phyloP scores from a whole-genome alignment of 1,140 invertebrate species.

The Leptonema lineaticorne region DNA sequence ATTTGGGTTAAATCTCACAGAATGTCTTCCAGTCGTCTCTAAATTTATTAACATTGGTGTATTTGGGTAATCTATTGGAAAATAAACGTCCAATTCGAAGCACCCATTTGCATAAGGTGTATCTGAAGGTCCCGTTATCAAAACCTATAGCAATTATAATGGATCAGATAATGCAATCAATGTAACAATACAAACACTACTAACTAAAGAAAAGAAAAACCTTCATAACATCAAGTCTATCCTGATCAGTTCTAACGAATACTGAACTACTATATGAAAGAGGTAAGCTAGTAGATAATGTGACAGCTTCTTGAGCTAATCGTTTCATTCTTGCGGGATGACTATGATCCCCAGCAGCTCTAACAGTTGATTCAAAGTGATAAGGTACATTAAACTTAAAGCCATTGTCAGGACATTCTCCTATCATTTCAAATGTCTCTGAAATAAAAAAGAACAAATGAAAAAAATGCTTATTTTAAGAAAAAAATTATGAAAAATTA shows the following conservation, averaged over 20 bases:
- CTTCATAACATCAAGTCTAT: conserved; percentile 94
- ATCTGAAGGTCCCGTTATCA: conserved; percentile 89
- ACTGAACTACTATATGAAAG: conserved; percentile 92
- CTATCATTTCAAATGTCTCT: conserved; percentile 92
- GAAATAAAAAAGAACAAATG: conserved; percentile 42
- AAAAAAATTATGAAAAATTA: background rate
- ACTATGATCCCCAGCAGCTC: conserved; percentile 79
- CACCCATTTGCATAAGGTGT: conserved; percentile 89
- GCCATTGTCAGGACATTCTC: conserved; percentile 67
- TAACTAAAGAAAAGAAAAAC: conserved; percentile 49
- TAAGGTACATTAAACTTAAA: conserved; percentile 85
- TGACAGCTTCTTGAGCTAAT: conserved; percentile 93
- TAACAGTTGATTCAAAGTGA: conserved; percentile 88
- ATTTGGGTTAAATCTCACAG: conserved; percentile 96
- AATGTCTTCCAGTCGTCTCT: conserved; percentile 91
- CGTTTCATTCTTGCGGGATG: conserved; percentile 87
- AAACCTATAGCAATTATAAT: conserved; percentile 61
- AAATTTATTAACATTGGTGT: conserved; percentile 85
- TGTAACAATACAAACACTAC: background rate
- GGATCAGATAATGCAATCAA: background rate
- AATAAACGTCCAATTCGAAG: conserved; percentile 90
- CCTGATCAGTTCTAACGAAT: conserved; percentile 93
- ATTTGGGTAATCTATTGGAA: conserved; percentile 84
- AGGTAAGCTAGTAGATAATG: conserved; percentile 90
- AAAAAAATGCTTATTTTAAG: background rate